Percentiles rank a stretch among this genome's conserved stretches.
phyloP scores from a whole-genome alignment of 2,797 vertebrate species.

The Molossus molossus region DNA sequence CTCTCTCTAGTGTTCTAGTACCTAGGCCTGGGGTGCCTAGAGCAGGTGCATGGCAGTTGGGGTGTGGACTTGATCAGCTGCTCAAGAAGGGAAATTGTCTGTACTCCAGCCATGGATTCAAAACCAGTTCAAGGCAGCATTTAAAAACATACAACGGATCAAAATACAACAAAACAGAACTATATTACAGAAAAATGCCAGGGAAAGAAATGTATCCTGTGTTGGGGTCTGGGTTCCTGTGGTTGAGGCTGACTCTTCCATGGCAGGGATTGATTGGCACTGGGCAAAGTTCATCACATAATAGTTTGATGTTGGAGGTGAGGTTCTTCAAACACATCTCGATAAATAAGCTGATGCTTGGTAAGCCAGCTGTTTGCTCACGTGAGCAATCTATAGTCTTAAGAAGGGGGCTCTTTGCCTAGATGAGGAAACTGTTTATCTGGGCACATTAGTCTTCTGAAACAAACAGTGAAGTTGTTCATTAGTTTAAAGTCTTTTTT shows the following conservation, averaged over 20 bases:
- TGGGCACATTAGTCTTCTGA: not conserved
- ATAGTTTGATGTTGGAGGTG: not conserved
- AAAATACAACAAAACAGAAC: not conserved
- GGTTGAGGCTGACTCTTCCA: not conserved
- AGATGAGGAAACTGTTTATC: not conserved
- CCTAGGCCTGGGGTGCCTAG: not conserved
- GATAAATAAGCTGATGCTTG: not conserved
- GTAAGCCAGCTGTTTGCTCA: not conserved
- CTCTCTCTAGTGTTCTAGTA: not conserved
- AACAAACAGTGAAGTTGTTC: not conserved
- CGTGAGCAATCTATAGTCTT: slow-evolving; percentile 34
- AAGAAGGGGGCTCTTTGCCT: slow-evolving; percentile 18
- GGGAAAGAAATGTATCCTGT: not conserved
- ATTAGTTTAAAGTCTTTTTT: slow-evolving; percentile 2
- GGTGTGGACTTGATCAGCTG: not conserved
- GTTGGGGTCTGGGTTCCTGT: not conserved
- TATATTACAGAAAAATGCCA: not conserved
- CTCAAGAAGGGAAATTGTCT: not conserved
- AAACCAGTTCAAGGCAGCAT: not conserved
- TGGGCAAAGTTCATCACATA: not conserved
- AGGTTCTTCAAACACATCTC: not conserved
- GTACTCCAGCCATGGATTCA: not conserved
- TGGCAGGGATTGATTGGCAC: not conserved
- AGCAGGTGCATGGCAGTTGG: not conserved
- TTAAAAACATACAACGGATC: not conserved